A percentile compares a stretch with the other conserved stretches of the same genome.
Evolutionary conservation across 2,113 vertebrate species (phyloP).

Genomic region (Hucho hucho): DNA sequence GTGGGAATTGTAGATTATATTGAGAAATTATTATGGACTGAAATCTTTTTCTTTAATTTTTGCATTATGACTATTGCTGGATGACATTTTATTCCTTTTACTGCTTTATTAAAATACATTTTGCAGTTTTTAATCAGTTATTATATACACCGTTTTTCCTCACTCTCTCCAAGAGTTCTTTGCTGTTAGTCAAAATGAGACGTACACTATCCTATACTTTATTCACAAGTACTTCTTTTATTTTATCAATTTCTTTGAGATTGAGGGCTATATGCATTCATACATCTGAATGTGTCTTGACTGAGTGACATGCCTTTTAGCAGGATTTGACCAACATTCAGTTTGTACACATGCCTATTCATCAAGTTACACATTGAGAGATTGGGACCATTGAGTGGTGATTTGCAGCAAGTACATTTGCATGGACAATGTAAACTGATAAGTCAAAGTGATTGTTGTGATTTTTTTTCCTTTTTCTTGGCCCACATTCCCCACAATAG

Average conservation of each 20-base stretch:
- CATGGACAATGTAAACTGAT: slow-evolving; percentile 27
- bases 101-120: slow-evolving; percentile 56
- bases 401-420: slow-evolving; percentile 43
- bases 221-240: slow-evolving; percentile 38
- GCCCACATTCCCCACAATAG: slow-evolving; percentile 30
- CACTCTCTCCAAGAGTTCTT: slow-evolving; percentile 44
- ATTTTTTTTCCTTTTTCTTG: no score
- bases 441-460: no score
- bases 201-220: slow-evolving; percentile 46
- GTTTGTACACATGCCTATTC: slow-evolving; percentile 27
- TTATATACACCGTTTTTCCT: slow-evolving; percentile 54
- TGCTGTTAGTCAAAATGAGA: slow-evolving; percentile 53
- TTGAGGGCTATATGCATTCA: background rate
- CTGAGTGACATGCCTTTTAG: slow-evolving; percentile 56
- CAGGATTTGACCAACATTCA: background rate
- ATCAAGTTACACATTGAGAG: slow-evolving; percentile 27
- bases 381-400: slow-evolving; percentile 21
- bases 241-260: slow-evolving; percentile 29
- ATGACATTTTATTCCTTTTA: slow-evolving; percentile 63
- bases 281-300: slow-evolving; percentile 18
- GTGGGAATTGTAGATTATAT: slow-evolving; percentile 66
- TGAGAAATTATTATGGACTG: slow-evolving; percentile 46
- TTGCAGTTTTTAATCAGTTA: slow-evolving; percentile 59
- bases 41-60: slow-evolving; percentile 36
- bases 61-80: slow-evolving; percentile 69